A percentile compares a stretch with the other conserved stretches of the same genome.
These are phyloP conservation scores for Biston stratarius DNA, from an alignment of 2,888 invertebrate genomes.

Conservation along the genomic window DNA sequence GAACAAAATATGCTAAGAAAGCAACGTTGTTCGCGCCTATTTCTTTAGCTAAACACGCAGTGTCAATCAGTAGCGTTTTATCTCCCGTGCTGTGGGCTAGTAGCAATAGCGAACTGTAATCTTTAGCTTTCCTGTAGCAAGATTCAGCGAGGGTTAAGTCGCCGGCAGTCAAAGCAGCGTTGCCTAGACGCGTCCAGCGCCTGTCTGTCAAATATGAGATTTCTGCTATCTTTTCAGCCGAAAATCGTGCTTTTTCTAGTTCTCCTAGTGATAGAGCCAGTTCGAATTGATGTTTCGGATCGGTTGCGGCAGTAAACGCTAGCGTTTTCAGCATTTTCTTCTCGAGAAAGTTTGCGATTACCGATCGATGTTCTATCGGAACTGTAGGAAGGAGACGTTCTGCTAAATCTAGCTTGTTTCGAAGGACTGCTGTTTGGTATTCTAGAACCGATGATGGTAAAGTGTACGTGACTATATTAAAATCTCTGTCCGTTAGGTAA, in stretches of 20 bases:
- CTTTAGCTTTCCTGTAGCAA: slow-evolving; percentile 9
- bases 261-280: slow-evolving; percentile 16
- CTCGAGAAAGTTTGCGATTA: slow-evolving; percentile 14
- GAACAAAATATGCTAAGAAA: slow-evolving; percentile 19
- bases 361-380: slow-evolving; percentile 6
- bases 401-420: not conserved
- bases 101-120: slow-evolving; percentile 15
- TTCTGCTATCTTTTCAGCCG: not conserved
- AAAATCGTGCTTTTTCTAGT: slow-evolving; percentile 6
- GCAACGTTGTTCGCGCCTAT: slow-evolving; percentile 14
- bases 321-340: not conserved
- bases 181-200: slow-evolving; percentile 19
- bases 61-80: not conserved
- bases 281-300: slow-evolving; percentile 16
- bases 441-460: slow-evolving; percentile 6
- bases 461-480: slow-evolving; percentile 10
- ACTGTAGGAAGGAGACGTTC: slow-evolving; percentile 4
- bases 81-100: slow-evolving; percentile 8
- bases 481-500: slow-evolving; percentile 12
- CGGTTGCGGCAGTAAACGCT: slow-evolving; percentile 6
- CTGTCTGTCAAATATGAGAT: not conserved
- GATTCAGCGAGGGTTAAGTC: slow-evolving; percentile 5
- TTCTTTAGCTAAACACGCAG: slow-evolving; percentile 1
- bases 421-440: slow-evolving; percentile 7
- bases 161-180: not conserved